A percentile compares a stretch with the other conserved stretches of the same genome.
Evolutionary conservation across 2,888 invertebrate genomes (phyloP).

Genomic region (Ecdyonurus torrentis): DNA sequence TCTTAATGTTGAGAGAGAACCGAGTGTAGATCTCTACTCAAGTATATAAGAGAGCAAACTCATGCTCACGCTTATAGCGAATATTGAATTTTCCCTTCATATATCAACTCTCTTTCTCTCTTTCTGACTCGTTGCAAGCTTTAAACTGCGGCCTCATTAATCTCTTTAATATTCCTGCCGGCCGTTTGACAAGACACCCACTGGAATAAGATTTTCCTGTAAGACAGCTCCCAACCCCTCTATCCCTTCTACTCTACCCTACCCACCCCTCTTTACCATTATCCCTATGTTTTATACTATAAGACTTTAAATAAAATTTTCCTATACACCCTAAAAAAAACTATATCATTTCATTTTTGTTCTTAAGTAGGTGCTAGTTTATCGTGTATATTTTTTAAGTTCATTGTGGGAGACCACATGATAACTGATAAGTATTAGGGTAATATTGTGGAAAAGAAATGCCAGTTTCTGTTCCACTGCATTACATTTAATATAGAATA

Average conservation of each 20-base stretch:
- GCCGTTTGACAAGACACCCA: constrained; percentile 1
- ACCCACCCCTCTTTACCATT: neutral
- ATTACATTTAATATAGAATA: too few species aligned
- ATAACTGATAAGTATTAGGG: too few species aligned
- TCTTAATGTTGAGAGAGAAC: neutral
- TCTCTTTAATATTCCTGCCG: constrained; percentile 3
- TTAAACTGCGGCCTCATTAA: constrained; percentile 2
- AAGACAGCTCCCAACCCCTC: neutral
- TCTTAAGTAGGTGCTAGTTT: too few species aligned
- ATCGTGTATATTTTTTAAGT: too few species aligned
- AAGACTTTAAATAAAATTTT: too few species aligned
- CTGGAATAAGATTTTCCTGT: neutral
- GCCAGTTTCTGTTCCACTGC: too few species aligned
- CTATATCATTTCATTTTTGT: too few species aligned
- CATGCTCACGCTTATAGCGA: neutral
- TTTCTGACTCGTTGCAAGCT: neutral
- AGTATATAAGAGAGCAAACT: neutral
- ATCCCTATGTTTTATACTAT: too few species aligned
- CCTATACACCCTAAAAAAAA: too few species aligned
- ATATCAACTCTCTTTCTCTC: neutral
- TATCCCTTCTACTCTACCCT: neutral
- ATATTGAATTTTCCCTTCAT: neutral
- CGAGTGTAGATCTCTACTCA: too few species aligned
- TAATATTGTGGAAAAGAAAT: too few species aligned
- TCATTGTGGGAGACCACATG: too few species aligned